Conservation (phyloP, 2,797 vertebrate genomes). For the Aplochiton taeniatus region DNA sequence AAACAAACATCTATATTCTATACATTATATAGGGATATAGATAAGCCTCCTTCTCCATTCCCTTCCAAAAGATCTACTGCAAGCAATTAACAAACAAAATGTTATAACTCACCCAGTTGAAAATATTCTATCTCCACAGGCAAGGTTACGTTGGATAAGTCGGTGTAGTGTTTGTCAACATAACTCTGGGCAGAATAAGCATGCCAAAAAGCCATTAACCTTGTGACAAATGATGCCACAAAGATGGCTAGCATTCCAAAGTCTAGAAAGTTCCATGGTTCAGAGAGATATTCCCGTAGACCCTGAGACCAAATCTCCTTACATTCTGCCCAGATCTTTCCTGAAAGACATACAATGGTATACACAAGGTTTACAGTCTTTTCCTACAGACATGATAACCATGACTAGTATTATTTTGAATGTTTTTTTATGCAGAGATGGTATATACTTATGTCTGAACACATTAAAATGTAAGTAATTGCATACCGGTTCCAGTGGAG, state of each 20-base stretch:
- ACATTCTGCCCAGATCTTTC: constrained; percentile 96
- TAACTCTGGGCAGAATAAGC: constrained; percentile 89
- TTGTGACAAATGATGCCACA: constrained; percentile 90
- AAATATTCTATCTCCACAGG: constrained; percentile 91
- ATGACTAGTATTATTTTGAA: neutral
- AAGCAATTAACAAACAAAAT: too few species aligned
- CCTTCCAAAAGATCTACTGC: too few species aligned
- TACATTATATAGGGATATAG: too few species aligned
- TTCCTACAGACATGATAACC: neutral
- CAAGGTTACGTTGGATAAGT: constrained; percentile 81
- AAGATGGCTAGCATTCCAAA: constrained; percentile 96
- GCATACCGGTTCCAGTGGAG: too few species aligned
- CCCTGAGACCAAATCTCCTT: constrained; percentile 95
- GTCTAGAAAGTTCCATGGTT: constrained; percentile 96
- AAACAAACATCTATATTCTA: too few species aligned
- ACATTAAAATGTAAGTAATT: too few species aligned
- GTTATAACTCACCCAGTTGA: constrained; percentile 83
- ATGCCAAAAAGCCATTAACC: constrained; percentile 96
- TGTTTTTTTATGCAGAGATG: neutral
- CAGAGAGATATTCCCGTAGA: constrained; percentile 90
- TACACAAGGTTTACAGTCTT: neutral
- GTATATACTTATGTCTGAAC: too few species aligned
- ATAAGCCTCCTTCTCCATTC: too few species aligned
- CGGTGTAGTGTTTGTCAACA: constrained; percentile 80
- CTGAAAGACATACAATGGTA: constrained; percentile 60